Conservation (phyloP, 2,888 invertebrate species). For the Stomorhina lunata region DNA sequence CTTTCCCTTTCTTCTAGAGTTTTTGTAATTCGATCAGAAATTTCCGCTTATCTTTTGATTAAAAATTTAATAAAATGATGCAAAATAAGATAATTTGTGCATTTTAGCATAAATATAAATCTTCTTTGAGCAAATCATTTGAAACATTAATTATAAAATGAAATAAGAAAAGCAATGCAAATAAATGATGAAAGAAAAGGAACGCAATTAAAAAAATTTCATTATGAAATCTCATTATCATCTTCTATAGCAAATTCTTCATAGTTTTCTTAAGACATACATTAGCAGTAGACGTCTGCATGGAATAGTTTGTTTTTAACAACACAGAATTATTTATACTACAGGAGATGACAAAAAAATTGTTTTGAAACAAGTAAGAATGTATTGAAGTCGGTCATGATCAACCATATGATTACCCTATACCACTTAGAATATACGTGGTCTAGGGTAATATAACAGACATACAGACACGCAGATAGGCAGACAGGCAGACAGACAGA, state of each 20-base stretch:
- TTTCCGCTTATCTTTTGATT: background rate
- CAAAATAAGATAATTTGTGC: background rate
- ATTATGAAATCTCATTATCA: background rate
- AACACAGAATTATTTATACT: no score
- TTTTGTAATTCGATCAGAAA: background rate
- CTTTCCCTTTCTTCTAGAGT: background rate
- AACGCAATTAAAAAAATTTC: constrained; percentile 4
- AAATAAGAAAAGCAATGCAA: background rate
- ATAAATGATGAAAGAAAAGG: background rate
- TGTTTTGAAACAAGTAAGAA: no score
- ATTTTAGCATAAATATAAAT: constrained; percentile 2
- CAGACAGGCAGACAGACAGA: no score
- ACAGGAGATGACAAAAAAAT: no score
- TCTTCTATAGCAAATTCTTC: background rate
- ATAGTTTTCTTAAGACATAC: background rate
- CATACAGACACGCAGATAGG: no score
- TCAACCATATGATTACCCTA: no score
- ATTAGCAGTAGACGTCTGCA: background rate
- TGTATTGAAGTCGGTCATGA: no score
- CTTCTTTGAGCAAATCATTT: constrained; percentile 6
- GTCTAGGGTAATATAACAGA: no score
- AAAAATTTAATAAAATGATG: background rate
- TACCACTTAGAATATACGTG: no score
- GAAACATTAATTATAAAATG: constrained; percentile 9
- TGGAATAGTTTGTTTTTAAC: no score